Evolutionary conservation across 2,113 vertebrate species (phyloP).

Genomic region (Triplophysa tibetana): DNA sequence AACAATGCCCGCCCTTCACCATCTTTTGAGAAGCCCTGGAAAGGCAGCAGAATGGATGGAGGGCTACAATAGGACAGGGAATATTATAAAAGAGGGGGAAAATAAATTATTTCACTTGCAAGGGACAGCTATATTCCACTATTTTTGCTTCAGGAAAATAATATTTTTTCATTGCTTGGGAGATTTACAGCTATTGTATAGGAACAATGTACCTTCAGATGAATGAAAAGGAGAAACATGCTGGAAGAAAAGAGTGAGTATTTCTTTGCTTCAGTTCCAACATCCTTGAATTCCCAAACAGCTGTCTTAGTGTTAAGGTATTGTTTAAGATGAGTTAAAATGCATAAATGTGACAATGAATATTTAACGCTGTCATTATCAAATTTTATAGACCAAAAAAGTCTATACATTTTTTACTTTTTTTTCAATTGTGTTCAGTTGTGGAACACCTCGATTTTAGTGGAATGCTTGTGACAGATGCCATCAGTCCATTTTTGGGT

Average conservation of each 20-base stretch:
- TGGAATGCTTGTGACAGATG: too few relatives aligned
- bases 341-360: too few relatives aligned
- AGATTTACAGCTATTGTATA: slow-evolving; percentile 28
- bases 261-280: not conserved
- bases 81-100: slow-evolving; percentile 3
- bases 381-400: too few relatives aligned
- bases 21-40: not conserved
- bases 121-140: not conserved
- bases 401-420: too few relatives aligned
- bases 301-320: slow-evolving; percentile 1
- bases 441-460: too few relatives aligned
- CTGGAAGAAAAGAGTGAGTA: not conserved
- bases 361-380: too few relatives aligned
- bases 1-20: slow-evolving; percentile 23
- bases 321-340: not conserved
- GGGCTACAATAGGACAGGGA: slow-evolving; percentile 5
- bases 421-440: too few relatives aligned
- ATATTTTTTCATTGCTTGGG: not conserved
- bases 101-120: not conserved
- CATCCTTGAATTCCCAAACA: slow-evolving; percentile 15
- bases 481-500: too few relatives aligned
- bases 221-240: slow-evolving; percentile 9
- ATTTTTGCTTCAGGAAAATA: slow-evolving; percentile 10
- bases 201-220: slow-evolving; percentile 5
- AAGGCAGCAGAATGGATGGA: not conserved